Base-by-base conservation (phyloP, 2,797 vertebrate species). In the Percopsis omiscomaycus region DNA sequence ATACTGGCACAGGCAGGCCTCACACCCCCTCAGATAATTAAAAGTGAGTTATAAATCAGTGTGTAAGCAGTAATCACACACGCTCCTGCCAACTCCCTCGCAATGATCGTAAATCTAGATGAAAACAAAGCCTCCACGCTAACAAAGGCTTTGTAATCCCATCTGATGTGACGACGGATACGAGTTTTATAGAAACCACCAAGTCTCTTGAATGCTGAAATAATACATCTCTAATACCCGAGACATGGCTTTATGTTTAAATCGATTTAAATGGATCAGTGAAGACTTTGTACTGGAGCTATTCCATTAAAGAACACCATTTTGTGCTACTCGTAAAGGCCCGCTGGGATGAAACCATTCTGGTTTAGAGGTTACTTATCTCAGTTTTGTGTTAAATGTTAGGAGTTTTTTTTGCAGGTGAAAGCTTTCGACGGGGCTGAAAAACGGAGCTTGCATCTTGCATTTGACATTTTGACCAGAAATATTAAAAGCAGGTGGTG, bases 11-110 rank as follows among this genome's bases (percentile, higher is more conserved):
- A 69, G 66, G 66, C 79, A 75, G 83, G 83, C 85, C 87, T 82
- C 73, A 80, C 85, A 74, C 81, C 85, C 79, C 79, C 87, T 89
- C 79, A 88, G 85, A 92, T 92, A 92, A 93, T 93, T 92, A 93
- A 93, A 92, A 89, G 84, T 81, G 78, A 89, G 89, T 88, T 89
- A 89, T 92, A 92, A 93, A 93, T 93, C 91, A 92, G 84, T 58
- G 74, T 85, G 86, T 90, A 91, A 92, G 73, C 86, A 84, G 84
- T 91, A 91, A 92, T 92, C 89, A 92, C 85, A 91, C 85, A 76
- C 76, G 82, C 85, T 80, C 84, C 88, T 83, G 84, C 84, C 89
- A 90, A 81, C 83, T 80, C 51, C 53, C 66, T 74, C 83, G n/a
- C 78, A 84, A 83, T 69, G 44, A 86, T 85, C 84, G 85, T 93